phyloP scores from a whole-genome alignment of 1,140 invertebrate species.

The Halesus radiatus region DNA sequence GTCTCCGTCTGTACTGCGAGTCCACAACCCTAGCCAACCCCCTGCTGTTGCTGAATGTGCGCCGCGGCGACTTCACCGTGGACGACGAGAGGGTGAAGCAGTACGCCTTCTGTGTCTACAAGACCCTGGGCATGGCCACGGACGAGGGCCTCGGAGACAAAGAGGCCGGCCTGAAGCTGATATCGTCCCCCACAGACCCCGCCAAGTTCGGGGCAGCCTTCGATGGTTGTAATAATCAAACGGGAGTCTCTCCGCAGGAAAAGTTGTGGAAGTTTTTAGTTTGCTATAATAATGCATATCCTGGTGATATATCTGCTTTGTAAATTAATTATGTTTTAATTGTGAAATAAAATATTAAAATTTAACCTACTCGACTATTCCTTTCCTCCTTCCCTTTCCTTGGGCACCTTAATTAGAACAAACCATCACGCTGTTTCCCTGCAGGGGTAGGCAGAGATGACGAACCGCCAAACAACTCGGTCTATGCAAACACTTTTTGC shows the following conservation, averaged over 20 bases:
- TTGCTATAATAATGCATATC: background rate
- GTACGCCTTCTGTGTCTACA: conserved; percentile 15
- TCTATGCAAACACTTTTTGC: no score
- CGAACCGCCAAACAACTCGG: no score
- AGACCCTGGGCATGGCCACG: background rate
- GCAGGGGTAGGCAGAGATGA: no score
- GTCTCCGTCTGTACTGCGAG: background rate
- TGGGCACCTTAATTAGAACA: no score
- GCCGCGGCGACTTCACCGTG: background rate
- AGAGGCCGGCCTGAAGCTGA: background rate
- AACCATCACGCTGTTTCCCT: no score
- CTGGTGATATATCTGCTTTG: background rate
- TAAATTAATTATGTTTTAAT: background rate
- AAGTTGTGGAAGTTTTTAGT: background rate
- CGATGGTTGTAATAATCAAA: background rate
- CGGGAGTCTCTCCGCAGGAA: background rate
- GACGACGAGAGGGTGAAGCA: background rate
- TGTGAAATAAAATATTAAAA: no score
- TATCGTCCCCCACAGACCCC: background rate
- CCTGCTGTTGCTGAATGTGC: background rate
- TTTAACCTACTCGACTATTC: no score
- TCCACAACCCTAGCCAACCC: background rate
- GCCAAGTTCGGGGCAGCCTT: background rate
- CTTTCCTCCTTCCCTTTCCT: no score
- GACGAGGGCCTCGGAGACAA: background rate